Conservation (phyloP, 2,113 vertebrate species). For the Muscicapa adusta region DNA sequence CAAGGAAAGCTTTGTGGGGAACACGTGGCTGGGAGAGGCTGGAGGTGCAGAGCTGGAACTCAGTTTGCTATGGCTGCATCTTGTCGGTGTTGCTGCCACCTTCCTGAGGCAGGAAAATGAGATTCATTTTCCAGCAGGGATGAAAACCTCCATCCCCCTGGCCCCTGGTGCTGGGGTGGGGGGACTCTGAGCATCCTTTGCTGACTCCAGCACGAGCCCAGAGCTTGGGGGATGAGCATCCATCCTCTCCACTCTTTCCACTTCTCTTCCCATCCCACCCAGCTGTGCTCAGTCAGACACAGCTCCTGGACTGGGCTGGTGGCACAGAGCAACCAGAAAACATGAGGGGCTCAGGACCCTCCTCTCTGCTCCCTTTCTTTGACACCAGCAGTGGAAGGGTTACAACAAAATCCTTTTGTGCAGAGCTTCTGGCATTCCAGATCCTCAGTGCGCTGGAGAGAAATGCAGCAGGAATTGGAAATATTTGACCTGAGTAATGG, state of each 20-base stretch:
- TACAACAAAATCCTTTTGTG: neutral
- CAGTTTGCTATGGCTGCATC: neutral
- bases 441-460: neutral
- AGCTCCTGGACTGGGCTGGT: neutral
- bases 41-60: neutral
- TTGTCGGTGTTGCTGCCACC: accelerated
- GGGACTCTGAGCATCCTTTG: neutral
- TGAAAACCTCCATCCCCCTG: neutral
- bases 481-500: neutral
- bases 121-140: neutral
- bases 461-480: neutral
- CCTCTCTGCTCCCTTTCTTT: neutral
- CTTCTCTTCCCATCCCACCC: neutral
- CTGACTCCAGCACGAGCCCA: neutral
- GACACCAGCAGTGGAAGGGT: neutral
- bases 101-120: neutral
- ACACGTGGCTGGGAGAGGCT: neutral
- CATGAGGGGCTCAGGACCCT: neutral
- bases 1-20: neutral
- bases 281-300: neutral
- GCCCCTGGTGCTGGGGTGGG: accelerated
- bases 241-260: neutral
- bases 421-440: neutral
- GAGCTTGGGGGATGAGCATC: neutral
- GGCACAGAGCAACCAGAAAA: neutral